A percentile compares a stretch with the other conserved stretches of the same genome.
Conservation (phyloP, 1,140 invertebrate genomes). For the Portunus trituberculatus region DNA sequence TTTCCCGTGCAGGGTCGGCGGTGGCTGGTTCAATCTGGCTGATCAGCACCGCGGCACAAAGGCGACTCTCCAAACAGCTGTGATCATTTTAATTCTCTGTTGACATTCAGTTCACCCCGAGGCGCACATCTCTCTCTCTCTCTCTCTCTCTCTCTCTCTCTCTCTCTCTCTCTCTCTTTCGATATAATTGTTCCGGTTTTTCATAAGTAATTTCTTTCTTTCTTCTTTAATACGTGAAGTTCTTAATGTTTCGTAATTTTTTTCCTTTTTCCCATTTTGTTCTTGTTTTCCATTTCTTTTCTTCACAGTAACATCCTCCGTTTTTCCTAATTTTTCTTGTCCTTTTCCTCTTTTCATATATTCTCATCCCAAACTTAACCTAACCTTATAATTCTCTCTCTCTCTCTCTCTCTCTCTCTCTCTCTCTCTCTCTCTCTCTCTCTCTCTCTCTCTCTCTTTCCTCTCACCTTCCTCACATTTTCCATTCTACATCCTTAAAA, state of each 20-base stretch:
- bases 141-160: background rate
- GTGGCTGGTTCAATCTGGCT: background rate
- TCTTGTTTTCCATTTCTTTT: too few species aligned
- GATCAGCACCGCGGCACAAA: background rate
- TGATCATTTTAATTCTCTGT: background rate
- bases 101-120: constrained; percentile 1
- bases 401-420: background rate
- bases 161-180: constrained; percentile 12
- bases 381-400: background rate
- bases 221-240: background rate
- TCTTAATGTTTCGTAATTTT: too few species aligned
- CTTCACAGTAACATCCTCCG: background rate
- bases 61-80: background rate
- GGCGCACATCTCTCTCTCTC: background rate
- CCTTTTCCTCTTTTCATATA: background rate
- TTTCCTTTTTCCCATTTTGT: too few species aligned
- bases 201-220: background rate
- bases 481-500: background rate
- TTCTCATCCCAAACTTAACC: too few species aligned
- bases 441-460: background rate
- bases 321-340: background rate
- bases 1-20: too few species aligned
- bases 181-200: background rate
- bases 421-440: background rate
- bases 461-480: background rate